A percentile compares a stretch with the other conserved stretches of the same genome.
Conservation (phyloP, 2,113 vertebrate genomes). For the Barbus barbus region DNA sequence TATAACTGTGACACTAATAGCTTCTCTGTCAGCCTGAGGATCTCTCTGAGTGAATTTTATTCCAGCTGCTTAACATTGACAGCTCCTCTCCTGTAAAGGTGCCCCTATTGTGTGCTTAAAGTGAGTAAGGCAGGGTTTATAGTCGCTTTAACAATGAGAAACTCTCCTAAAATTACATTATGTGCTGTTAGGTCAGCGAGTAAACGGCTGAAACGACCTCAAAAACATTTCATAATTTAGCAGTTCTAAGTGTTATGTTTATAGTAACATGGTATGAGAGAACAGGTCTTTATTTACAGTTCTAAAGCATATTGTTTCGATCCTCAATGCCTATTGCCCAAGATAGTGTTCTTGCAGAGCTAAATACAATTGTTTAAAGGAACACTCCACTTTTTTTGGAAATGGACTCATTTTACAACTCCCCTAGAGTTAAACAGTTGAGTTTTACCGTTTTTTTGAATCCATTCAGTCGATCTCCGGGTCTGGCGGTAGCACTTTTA, state of each 20-base stretch:
- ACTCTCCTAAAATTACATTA: slow-evolving; percentile 5
- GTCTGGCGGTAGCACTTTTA: no score
- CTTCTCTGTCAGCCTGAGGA: slow-evolving; percentile 29
- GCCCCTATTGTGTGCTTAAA: slow-evolving; percentile 18
- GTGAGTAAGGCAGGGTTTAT: background rate
- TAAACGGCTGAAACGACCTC: background rate
- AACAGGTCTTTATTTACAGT: background rate
- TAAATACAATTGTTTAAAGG: background rate
- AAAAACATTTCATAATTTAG: background rate
- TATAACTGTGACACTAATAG: slow-evolving; percentile 30
- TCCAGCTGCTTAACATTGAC: slow-evolving; percentile 34
- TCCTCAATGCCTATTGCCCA: background rate
- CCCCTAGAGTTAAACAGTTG: no score
- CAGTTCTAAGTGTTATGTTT: background rate
- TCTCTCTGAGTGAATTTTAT: slow-evolving; percentile 1
- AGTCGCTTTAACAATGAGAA: slow-evolving; percentile 9
- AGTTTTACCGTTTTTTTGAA: no score
- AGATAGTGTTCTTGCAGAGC: background rate
- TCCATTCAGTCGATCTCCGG: no score
- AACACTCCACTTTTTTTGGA: no score
- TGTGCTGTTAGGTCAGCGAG: background rate
- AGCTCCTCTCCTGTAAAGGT: slow-evolving; percentile 7
- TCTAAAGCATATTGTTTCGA: background rate
- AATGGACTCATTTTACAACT: no score
- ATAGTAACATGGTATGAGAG: background rate